Percentiles rank a stretch among this genome's conserved stretches.
Conservation (phyloP, 2,113 vertebrate species). For the Piprites chloris region DNA sequence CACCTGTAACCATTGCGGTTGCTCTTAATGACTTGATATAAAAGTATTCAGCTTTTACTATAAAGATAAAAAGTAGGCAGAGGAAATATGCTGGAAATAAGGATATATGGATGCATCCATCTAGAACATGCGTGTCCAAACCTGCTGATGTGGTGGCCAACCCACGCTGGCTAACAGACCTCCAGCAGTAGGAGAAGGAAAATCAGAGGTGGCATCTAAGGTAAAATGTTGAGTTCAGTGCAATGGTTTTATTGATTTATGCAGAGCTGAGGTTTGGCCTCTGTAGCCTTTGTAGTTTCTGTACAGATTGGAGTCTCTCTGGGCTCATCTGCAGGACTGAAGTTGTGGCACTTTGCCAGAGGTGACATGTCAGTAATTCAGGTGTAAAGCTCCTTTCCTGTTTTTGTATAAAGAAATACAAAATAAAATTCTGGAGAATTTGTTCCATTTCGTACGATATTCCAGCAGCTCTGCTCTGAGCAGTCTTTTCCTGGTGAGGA, state of each 20-base stretch:
- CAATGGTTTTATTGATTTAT: not conserved
- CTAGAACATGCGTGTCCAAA: accelerated
- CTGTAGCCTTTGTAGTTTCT: accelerated
- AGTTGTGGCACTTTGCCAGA: accelerated
- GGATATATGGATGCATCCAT: accelerated
- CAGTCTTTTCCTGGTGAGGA: not conserved
- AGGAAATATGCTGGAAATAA: not conserved
- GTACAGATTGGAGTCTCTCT: not conserved
- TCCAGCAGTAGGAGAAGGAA: not conserved
- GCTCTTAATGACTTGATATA: not conserved
- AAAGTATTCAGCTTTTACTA: not conserved
- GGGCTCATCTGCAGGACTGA: not conserved
- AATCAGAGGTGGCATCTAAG: not conserved
- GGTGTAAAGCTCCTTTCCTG: not conserved
- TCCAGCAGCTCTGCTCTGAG: not conserved
- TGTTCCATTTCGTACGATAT: accelerated
- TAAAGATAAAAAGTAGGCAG: accelerated
- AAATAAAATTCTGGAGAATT: not conserved
- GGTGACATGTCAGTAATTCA: not conserved
- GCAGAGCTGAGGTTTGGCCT: not conserved
- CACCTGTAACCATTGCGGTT: not conserved
- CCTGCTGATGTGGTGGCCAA: not conserved
- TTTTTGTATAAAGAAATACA: not conserved
- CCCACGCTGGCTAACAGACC: accelerated
- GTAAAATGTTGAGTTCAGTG: not conserved